Evolutionary conservation across 1,140 invertebrate species (phyloP), one percentile per base, ranked within the genome.

Genomic region (Zaprionus capensis): DNA sequence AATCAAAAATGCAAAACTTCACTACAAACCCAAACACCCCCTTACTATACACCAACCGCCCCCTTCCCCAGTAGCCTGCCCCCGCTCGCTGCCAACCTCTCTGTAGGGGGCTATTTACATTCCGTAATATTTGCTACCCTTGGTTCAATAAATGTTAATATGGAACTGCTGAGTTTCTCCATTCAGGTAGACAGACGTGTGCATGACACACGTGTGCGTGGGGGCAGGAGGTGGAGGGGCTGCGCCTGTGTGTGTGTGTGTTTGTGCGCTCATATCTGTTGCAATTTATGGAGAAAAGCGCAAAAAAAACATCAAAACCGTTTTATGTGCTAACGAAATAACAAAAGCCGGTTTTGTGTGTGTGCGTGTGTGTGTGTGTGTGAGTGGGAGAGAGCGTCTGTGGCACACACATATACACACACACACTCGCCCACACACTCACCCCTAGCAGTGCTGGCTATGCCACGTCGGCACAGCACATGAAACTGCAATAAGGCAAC

Each of bases 271-370:
- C 62, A 63, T 71, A 81, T 82, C 65, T 75, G 68, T 80, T 83
- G 76, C 73, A 85, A 85, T 85, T 85, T 85, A 85, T 76, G 44
- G 44, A 64, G 24, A 69, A 72, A 66, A 72, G 62, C 53, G 69
- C 70, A 65, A 61, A 59, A 75, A 78, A 75, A 81, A 76, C 71
- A 73, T 78, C 64, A 81, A 73, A 81, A 81, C 66, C 84, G 72
- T 88, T 87, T 87, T 78, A 84, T 80, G 81, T 83, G 84, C 81
- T 88, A 88, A 87, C 74, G 73, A 76, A 78, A 87, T 87, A 83
- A 87, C 84, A 87, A 87, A 87, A 78, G 81, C 77, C 84, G 84
- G 80, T 58, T 57, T 38, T 41, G 17, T 55, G 12, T 38, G 20
- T n/a, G 12, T 14, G 12, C 28, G 20, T n/a, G 12, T 14, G 46